Evolutionary conservation across 2,888 invertebrate genomes (phyloP).

Genomic region (Automeris io): DNA sequence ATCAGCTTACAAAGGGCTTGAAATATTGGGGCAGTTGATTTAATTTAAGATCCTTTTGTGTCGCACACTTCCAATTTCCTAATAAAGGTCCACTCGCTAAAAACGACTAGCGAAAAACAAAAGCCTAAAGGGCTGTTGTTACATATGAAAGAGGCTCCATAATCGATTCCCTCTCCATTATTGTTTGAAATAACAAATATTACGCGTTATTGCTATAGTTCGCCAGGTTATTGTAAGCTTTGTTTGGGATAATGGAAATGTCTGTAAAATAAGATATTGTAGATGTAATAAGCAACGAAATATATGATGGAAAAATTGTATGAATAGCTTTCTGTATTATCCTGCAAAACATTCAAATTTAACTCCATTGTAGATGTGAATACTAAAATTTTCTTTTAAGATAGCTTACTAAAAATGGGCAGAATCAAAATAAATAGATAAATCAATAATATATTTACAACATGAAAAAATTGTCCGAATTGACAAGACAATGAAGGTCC

Average conservation of each 20-base stretch:
- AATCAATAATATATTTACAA: background rate
- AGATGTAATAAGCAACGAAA: background rate
- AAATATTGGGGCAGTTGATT: constrained; percentile 62
- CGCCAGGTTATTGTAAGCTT: background rate
- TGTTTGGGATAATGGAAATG: background rate
- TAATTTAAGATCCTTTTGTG: constrained; percentile 67
- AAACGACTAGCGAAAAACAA: constrained; percentile 50
- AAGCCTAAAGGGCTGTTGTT: constrained; percentile 30
- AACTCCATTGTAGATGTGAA: too few species aligned
- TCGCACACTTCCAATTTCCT: constrained; percentile 58
- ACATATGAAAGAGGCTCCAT: constrained; percentile 39
- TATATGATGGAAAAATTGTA: too few species aligned
- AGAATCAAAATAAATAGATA: background rate
- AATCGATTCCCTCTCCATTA: constrained; percentile 48
- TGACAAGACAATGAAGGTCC: constrained; percentile 7
- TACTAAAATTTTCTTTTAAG: too few species aligned
- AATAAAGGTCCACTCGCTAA: constrained; percentile 52
- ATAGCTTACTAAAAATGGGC: too few species aligned
- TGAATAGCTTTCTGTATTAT: too few species aligned
- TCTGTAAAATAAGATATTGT: background rate
- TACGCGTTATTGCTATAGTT: background rate
- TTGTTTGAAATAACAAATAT: constrained; percentile 38
- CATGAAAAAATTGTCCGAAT: constrained; percentile 10
- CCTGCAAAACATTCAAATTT: too few species aligned
- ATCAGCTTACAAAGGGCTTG: constrained; percentile 41